phyloP scores from a whole-genome alignment of 2,888 invertebrate genomes.

The Eupeodes luniger region DNA sequence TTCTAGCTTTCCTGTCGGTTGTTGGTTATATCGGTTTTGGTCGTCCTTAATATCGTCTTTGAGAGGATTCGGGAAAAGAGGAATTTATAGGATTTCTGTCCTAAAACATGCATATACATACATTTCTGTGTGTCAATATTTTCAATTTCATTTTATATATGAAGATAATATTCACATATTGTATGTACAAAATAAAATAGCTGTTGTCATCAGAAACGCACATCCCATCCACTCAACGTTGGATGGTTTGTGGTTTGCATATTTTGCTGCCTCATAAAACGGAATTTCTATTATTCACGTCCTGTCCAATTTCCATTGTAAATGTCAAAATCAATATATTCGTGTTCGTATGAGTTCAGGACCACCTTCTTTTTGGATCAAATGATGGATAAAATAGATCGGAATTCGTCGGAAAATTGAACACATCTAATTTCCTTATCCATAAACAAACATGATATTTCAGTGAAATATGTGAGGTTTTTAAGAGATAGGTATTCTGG shows the following conservation, averaged over 20 bases:
- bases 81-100: constrained; percentile 14
- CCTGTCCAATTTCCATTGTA: constrained; percentile 2
- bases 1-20: not conserved
- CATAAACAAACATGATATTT: not conserved
- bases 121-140: not conserved
- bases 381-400: not conserved
- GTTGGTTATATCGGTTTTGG: not conserved
- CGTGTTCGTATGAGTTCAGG: too few species aligned
- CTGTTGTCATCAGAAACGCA: not conserved
- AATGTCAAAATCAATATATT: constrained; percentile 2
- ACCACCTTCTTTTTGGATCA: not conserved
- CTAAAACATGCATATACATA: not conserved
- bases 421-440: not conserved
- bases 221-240: not conserved
- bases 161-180: not conserved
- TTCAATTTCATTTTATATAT: not conserved
- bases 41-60: constrained; percentile 2
- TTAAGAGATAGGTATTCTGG: not conserved
- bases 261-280: constrained; percentile 5
- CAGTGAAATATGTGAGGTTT: not conserved
- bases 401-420: not conserved
- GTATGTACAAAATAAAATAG: not conserved
- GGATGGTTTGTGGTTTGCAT: not conserved
- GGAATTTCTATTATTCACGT: constrained; percentile 33
- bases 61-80: not conserved